Conservation (phyloP, 2,113 vertebrate species). For the Poeciliopsis retropinna region DNA sequence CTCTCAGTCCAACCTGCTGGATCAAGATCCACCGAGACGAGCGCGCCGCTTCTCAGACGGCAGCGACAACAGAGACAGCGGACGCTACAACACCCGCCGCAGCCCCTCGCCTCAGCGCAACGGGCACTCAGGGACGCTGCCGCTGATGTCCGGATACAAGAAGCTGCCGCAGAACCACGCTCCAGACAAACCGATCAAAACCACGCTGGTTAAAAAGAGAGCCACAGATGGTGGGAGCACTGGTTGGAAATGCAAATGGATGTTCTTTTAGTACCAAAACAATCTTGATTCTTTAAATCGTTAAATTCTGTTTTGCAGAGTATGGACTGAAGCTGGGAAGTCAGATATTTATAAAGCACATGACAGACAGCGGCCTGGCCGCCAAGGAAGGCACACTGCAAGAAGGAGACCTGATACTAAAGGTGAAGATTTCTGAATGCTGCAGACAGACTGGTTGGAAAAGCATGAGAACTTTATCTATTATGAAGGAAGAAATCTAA, state of each 20-base stretch:
- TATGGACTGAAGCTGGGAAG: constrained; percentile 96
- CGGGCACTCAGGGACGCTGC: constrained; percentile 71
- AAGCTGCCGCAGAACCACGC: constrained; percentile 79
- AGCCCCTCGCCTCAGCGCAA: constrained; percentile 73
- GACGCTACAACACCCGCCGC: constrained; percentile 60
- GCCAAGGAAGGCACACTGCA: constrained; percentile 84
- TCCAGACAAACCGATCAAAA: constrained; percentile 81
- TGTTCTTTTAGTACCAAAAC: not conserved
- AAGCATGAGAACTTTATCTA: not conserved
- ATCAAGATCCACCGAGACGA: constrained; percentile 46
- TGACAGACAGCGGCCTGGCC: constrained; percentile 88
- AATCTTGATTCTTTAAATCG: not conserved
- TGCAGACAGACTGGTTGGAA: not conserved
- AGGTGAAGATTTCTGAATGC: constrained; percentile 75
- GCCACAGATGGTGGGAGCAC: constrained; percentile 83
- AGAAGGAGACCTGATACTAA: constrained; percentile 95
- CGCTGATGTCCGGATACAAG: constrained; percentile 89
- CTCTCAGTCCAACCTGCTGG: constrained; percentile 71
- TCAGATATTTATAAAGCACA: constrained; percentile 98
- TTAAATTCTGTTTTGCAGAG: constrained; percentile 77
- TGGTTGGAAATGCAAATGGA: not conserved
- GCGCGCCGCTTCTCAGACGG: constrained; percentile 82
- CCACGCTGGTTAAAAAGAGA: constrained; percentile 85
- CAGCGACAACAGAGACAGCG: constrained; percentile 70
- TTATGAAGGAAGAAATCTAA: not conserved